Conservation (phyloP, 1,140 invertebrate genomes). For the Globodera rostochiensis region DNA sequence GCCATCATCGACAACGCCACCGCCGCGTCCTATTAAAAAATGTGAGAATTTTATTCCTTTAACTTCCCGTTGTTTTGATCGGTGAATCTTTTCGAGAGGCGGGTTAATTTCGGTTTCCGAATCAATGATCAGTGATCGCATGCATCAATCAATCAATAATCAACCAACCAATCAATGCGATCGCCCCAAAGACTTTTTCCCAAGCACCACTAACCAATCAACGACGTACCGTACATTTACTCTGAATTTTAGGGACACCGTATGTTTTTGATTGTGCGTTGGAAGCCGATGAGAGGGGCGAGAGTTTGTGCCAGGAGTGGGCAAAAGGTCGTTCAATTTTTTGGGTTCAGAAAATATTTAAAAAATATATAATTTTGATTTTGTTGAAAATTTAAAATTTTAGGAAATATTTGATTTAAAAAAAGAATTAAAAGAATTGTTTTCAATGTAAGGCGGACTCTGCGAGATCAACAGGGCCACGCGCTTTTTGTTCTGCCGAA, state of each 20-base stretch:
- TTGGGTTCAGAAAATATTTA: too few species aligned
- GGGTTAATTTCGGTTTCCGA: neutral
- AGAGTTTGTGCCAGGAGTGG: constrained; percentile 22
- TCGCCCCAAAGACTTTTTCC: neutral
- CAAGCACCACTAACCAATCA: neutral
- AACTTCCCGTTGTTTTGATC: neutral
- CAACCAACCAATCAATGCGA: neutral
- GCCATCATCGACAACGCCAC: neutral
- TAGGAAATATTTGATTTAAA: neutral
- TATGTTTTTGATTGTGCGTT: constrained; percentile 20
- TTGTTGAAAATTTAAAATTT: too few species aligned
- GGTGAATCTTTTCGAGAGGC: neutral
- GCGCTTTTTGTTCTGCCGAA: constrained; percentile 25
- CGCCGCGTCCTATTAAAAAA: neutral
- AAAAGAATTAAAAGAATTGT: constrained; percentile 3
- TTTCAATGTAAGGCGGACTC: constrained; percentile 17
- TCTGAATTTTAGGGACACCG: constrained; percentile 26
- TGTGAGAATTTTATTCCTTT: neutral
- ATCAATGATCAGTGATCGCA: neutral
- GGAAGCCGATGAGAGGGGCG: constrained; percentile 26
- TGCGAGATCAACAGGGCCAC: constrained; percentile 30
- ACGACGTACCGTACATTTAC: neutral
- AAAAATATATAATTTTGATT: too few species aligned
- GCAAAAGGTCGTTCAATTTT: neutral
- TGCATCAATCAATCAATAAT: neutral